Evolutionary conservation across 2,113 vertebrate genomes (phyloP).

Genomic region (Ariopsis seemanni): DNA sequence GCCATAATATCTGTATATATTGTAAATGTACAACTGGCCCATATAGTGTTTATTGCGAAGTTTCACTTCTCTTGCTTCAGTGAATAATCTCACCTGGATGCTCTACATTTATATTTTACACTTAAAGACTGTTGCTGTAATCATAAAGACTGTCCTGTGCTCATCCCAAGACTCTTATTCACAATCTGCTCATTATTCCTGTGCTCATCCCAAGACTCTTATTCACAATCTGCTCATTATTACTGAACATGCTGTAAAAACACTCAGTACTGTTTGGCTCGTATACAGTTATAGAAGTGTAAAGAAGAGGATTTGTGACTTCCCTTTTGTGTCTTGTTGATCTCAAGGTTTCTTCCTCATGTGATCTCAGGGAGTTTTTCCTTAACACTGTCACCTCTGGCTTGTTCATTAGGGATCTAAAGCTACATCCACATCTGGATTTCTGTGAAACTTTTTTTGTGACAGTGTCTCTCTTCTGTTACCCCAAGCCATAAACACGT

Average conservation of each 20-base stretch:
- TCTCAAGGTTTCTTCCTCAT: background rate
- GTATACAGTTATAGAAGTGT: too few relatives aligned
- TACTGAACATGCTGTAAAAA: too few relatives aligned
- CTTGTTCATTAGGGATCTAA: background rate
- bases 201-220: too few relatives aligned
- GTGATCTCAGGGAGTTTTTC: background rate
- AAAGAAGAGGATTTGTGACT: too few relatives aligned
- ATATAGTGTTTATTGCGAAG: background rate
- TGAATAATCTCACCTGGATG: background rate
- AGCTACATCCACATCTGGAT: background rate
- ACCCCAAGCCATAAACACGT: background rate
- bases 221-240: too few relatives aligned
- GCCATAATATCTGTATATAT: background rate
- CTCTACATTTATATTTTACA: too few relatives aligned
- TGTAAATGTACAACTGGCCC: background rate
- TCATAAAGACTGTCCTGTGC: too few relatives aligned
- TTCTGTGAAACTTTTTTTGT: background rate
- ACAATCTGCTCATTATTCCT: too few relatives aligned
- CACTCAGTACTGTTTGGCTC: too few relatives aligned
- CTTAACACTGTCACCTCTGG: background rate
- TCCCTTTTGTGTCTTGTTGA: too few relatives aligned
- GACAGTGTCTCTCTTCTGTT: background rate
- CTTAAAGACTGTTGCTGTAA: too few relatives aligned
- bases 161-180: too few relatives aligned
- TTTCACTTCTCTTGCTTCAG: background rate